Base-by-base conservation (phyloP, 2,113 vertebrate genomes). In the Prolemur simus region DNA sequence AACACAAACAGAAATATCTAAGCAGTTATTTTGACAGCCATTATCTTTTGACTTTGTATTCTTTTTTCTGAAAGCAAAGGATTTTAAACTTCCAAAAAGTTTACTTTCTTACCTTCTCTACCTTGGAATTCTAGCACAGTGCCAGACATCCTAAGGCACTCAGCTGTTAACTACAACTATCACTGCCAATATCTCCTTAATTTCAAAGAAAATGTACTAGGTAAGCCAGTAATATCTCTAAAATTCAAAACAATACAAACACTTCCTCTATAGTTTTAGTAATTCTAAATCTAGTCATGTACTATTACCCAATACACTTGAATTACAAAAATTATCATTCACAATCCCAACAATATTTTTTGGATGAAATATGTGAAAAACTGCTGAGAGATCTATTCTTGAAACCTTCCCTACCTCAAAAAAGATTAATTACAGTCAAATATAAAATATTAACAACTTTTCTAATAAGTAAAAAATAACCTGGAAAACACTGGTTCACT, bases 341-440 rank as follows among this genome's bases (percentile, higher is more conserved):
- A 83, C 1, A 94, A 91, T 45, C 20, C 64, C 54, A 83, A n/a
- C 47, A 89, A 74, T 68, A 60, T 77, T 71, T 73, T 64, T 80
- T 47, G 60, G 64, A 76, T 82, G 29, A 80, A 81, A 76, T 54
- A 42, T 49, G 13, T 23, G 63, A 63, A 58, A 60, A 34, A 52
- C 49, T 88, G 15, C 60, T 81, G 66, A 82, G 5, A 95, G 21
- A 93, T 49, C 81, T 97, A 93, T 69, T 89, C 80, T 74, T 87
- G 3, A 95, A 93, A 49, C 0, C 45, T 86, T 85, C 15, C 73
- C 73, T 86, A 89, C 29, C 71, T 74, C 58, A 63, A 37, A 96
- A 94, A 86, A 80, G 5, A 88, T 49, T 85, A 92, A 90, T 92
- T 94, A 91, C 11, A 78, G 27, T 94, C 49, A 77, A 95, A 77